Evolutionary conservation across 35 echinoderm and acorn worm genomes (phyloP), one percentile per base, ranked within the genome.

Genomic region (Ophioderma brevispina): DNA sequence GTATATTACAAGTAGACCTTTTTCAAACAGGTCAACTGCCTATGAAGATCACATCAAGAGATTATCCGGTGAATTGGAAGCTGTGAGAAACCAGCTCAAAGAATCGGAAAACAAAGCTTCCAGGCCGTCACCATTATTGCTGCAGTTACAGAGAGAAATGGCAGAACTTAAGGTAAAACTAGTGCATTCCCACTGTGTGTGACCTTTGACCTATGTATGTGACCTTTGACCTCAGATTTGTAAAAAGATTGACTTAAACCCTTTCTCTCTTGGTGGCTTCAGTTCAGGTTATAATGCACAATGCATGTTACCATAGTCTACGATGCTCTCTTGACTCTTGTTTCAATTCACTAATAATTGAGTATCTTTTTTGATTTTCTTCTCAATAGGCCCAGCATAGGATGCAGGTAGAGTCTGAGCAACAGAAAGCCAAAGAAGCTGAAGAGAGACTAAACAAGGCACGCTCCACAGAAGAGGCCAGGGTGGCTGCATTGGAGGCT

Each of bases 101-200:
- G 89, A 82, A 39, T 81, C 97, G 14, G 94, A 99, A 43, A 87
- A 93, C 23, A 64, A 85, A 37, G 87, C 93, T 32, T 85, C 75
- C 19, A 87, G 81, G 89, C 97, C 97, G 1, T 90, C 97, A 21
- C 97, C 97, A 39, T 84, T 99, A 31, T 87, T 99, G 10, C 79
- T 99, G 15, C 93, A 95, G 32, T 80, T 99, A 18, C 93, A 99
- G 78, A 91, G 85, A 78, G 97, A 95, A 87, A 99, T 99, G 97
- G 97, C 97, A 2, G 97, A 99, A 39, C 95, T 99, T 87, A 99
- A 99, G 93, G 97, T 99, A 85, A 32, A n/a, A n/a, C n/a, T n/a
- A n/a, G n/a, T n/a, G n/a, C n/a, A n/a, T n/a, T n/a, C n/a, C n/a
- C n/a, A n/a, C n/a, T n/a, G n/a, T n/a, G n/a, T n/a, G n/a, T n/a